Evolutionary conservation across 2,797 vertebrate genomes (phyloP).

Genomic region (Anguilla megastoma): DNA sequence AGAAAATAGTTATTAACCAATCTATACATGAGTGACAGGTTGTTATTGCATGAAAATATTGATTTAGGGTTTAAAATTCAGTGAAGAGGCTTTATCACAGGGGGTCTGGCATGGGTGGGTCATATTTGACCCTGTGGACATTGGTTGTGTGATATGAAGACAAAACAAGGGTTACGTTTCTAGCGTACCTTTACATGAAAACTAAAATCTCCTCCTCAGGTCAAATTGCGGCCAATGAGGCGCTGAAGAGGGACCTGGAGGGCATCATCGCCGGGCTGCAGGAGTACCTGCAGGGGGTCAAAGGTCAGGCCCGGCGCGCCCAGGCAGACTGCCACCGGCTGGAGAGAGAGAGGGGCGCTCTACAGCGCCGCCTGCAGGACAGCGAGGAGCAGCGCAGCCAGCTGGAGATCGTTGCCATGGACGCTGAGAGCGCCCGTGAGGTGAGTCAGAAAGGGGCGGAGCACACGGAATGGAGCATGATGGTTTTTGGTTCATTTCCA

Average conservation of each 20-base stretch:
- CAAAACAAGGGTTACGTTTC: not conserved
- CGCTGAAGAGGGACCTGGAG: slow-evolving; percentile 84
- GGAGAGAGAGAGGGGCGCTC: slow-evolving; percentile 73
- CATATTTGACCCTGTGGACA: not conserved
- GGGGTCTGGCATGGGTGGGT: too few relatives aligned
- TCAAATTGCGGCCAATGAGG: slow-evolving; percentile 87
- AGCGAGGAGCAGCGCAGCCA: slow-evolving; percentile 75
- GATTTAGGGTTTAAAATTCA: not conserved
- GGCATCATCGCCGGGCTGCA: slow-evolving; percentile 83
- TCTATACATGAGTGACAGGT: not conserved
- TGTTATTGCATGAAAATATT: too few relatives aligned
- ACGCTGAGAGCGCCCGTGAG: slow-evolving; percentile 74
- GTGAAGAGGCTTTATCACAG: not conserved
- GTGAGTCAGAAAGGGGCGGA: slow-evolving; percentile 55
- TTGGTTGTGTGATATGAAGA: too few relatives aligned
- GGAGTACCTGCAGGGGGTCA: slow-evolving; percentile 82
- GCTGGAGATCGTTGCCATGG: slow-evolving; percentile 71
- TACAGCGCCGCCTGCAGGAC: slow-evolving; percentile 74
- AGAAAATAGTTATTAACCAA: not conserved
- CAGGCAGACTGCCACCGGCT: slow-evolving; percentile 74
- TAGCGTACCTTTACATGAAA: not conserved
- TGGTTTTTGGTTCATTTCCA: not conserved
- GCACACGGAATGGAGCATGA: not conserved
- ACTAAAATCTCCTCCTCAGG: slow-evolving; percentile 62
- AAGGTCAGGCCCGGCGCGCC: slow-evolving; percentile 74